Conservation (phyloP, 2,888 invertebrate species). For the Dasysyrphus albostriatus region DNA sequence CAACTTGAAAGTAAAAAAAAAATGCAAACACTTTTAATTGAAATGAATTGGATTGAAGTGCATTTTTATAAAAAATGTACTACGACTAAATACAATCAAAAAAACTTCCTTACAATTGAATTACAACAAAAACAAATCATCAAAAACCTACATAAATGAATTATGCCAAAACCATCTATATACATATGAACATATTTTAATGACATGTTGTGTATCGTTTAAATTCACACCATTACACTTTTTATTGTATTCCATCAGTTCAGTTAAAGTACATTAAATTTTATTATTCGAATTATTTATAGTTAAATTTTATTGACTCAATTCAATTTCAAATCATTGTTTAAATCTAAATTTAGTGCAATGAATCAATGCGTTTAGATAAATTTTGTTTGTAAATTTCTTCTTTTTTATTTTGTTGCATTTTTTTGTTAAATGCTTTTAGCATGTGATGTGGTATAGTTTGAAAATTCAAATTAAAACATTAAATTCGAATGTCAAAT, state of each 20-base stretch:
- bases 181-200: slow-evolving; percentile 18
- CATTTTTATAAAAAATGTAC: background rate
- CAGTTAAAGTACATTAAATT: slow-evolving; percentile 13
- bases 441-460: background rate
- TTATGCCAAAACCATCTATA: background rate
- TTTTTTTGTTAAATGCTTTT: background rate
- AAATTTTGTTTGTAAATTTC: background rate
- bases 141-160: background rate
- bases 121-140: background rate
- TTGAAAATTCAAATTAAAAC: slow-evolving; percentile 48
- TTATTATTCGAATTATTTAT: slow-evolving; percentile 19
- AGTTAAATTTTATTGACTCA: slow-evolving; percentile 16
- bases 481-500: slow-evolving; percentile 45
- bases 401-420: background rate
- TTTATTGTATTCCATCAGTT: background rate
- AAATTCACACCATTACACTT: slow-evolving; percentile 19
- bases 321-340: slow-evolving; percentile 5
- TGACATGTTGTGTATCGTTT: background rate
- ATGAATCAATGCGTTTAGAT: background rate
- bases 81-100: background rate
- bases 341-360: slow-evolving; percentile 14
- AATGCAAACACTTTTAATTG: slow-evolving; percentile 23
- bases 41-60: background rate
- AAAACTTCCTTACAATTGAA: background rate
- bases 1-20: background rate